A percentile compares a stretch with the other conserved stretches of the same genome.
Evolutionary conservation across 2,888 invertebrate genomes (phyloP).

Genomic region (Campoplex capitator): DNA sequence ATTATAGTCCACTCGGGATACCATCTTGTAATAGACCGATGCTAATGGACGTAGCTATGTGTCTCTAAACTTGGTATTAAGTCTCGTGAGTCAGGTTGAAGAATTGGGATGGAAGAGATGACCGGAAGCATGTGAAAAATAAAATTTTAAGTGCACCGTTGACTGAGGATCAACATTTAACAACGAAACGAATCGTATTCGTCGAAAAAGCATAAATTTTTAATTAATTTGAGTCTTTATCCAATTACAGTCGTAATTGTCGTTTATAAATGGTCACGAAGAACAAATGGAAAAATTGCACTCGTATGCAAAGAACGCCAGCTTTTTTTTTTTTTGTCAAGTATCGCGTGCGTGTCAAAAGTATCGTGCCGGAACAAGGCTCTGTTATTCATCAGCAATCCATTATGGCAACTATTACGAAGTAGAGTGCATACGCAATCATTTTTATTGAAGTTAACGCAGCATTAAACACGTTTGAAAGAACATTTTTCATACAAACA

Average conservation of each 20-base stretch:
- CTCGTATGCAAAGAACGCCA: not conserved
- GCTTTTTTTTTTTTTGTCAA: not conserved
- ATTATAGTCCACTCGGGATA: slow-evolving; percentile 67
- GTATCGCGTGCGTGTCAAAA: slow-evolving; percentile 50
- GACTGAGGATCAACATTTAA: not conserved
- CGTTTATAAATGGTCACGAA: not conserved
- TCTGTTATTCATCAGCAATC: slow-evolving; percentile 52
- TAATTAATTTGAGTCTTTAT: not conserved
- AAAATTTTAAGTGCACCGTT: not conserved
- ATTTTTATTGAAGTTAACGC: slow-evolving; percentile 33
- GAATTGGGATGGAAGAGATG: not conserved
- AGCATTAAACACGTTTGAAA: not conserved
- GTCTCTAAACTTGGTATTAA: not conserved
- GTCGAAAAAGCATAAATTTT: not conserved
- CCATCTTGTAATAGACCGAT: slow-evolving; percentile 14
- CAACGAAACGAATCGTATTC: not conserved
- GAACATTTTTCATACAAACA: not conserved
- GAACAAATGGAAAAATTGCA: not conserved
- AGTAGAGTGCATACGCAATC: slow-evolving; percentile 7
- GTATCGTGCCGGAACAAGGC: slow-evolving; percentile 3
- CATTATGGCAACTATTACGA: slow-evolving; percentile 48
- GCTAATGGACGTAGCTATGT: slow-evolving; percentile 17
- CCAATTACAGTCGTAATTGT: not conserved
- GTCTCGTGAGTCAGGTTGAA: not conserved
- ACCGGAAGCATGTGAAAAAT: not conserved